Conservation (phyloP, 2,797 vertebrate species). For the Melanotaenia nigrans region DNA sequence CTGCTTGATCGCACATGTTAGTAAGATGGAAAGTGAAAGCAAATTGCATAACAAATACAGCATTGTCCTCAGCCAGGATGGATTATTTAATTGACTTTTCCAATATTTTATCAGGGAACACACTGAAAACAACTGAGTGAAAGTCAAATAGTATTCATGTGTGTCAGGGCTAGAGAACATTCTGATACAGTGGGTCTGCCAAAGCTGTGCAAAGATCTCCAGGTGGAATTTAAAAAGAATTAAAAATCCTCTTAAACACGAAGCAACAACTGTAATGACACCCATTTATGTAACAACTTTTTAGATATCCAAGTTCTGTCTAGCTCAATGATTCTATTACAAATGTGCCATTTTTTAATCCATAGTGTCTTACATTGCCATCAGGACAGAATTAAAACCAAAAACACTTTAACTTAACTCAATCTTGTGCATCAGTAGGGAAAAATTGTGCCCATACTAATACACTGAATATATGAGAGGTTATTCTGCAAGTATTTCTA, state of each 20-base stretch:
- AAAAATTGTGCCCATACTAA: not conserved
- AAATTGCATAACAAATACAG: not conserved
- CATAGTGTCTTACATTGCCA: not conserved
- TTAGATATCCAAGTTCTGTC: not conserved
- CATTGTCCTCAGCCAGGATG: conserved; percentile 9
- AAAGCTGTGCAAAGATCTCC: not conserved
- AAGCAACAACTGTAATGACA: not conserved
- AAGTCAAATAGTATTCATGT: conserved; percentile 1
- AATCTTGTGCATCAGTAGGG: not conserved
- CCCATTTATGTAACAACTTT: not conserved
- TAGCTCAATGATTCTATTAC: not conserved
- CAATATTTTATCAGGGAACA: not conserved
- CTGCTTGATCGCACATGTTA: not conserved
- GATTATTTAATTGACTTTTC: not conserved
- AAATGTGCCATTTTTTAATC: not conserved
- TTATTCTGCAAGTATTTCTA: not conserved
- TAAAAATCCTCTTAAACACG: not conserved
- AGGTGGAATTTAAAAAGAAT: not conserved
- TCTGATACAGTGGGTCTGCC: not conserved
- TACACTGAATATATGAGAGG: too few species aligned
- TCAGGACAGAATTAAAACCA: not conserved
- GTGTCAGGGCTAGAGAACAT: not conserved
- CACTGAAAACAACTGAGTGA: not conserved
- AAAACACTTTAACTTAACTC: not conserved
- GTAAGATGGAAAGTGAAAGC: conserved; percentile 65